phyloP scores from a whole-genome alignment of 2,113 vertebrate species.

The Sphyrna mokarran region DNA sequence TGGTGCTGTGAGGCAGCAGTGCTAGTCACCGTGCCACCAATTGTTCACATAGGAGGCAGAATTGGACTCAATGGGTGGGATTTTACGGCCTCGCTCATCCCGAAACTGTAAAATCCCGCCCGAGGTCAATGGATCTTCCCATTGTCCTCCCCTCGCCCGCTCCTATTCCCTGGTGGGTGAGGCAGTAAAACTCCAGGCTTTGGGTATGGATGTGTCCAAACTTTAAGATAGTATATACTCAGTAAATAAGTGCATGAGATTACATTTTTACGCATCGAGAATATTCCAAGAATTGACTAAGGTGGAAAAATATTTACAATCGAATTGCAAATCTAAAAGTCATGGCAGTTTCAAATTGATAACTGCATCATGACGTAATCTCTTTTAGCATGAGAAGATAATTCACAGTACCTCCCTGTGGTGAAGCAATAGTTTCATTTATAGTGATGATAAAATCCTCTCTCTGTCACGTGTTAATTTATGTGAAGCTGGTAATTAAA shows the following conservation, averaged over 20 bases:
- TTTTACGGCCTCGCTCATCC: too few species aligned
- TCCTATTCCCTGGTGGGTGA: too few species aligned
- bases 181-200: not conserved
- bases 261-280: not conserved
- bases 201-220: not conserved
- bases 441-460: not conserved
- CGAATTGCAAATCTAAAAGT: not conserved
- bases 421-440: conserved; percentile 7
- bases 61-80: not conserved
- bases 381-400: not conserved
- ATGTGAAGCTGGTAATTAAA: not conserved
- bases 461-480: not conserved
- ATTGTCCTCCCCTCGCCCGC: too few species aligned
- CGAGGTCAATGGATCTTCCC: too few species aligned
- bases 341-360: not conserved
- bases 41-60: not conserved
- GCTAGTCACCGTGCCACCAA: too few species aligned
- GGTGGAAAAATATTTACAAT: not conserved
- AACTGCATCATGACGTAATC: not conserved
- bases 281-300: not conserved
- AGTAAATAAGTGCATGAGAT: not conserved
- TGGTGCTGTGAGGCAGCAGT: too few species aligned
- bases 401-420: not conserved
- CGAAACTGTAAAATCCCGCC: too few species aligned
- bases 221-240: not conserved